These are phyloP conservation scores for Bugula neritina DNA, from an alignment of 2,888 invertebrate species.

Conservation along the genomic window DNA sequence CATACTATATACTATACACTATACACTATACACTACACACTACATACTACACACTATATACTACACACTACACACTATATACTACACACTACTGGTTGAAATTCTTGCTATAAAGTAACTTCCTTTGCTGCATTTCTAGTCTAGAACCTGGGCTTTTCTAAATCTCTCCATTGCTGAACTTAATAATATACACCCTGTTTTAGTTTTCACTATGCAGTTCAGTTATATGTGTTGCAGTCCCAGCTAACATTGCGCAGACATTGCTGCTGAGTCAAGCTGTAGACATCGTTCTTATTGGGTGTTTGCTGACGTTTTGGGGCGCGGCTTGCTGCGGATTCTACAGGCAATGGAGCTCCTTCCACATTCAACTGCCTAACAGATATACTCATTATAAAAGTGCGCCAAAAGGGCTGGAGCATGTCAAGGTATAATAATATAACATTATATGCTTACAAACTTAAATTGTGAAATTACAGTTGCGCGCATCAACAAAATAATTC, in stretches of 20 bases:
- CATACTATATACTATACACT: too few species aligned
- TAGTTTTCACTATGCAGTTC: too few species aligned
- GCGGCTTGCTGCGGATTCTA: background rate
- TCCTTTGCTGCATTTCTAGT: too few species aligned
- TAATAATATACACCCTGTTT: too few species aligned
- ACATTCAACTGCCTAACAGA: slow-evolving; percentile 13
- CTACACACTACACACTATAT: too few species aligned
- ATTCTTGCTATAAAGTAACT: too few species aligned
- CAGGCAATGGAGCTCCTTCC: slow-evolving; percentile 20
- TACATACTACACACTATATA: too few species aligned
- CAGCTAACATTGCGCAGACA: background rate
- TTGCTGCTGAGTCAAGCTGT: slow-evolving; percentile 5
- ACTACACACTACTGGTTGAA: too few species aligned
- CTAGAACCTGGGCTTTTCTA: too few species aligned
- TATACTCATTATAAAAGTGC: slow-evolving; percentile 16
- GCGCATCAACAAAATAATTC: background rate
- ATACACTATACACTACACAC: too few species aligned
- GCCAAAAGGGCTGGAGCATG: slow-evolving; percentile 15
- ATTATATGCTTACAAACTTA: background rate
- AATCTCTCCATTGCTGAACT: too few species aligned
- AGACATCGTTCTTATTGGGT: background rate
- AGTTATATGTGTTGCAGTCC: slow-evolving; percentile 1
- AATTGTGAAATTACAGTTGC: background rate
- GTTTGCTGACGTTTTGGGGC: slow-evolving; percentile 8
- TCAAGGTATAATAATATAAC: slow-evolving; percentile 18